Evolutionary conservation across 2,113 vertebrate genomes (phyloP), one percentile per base, ranked within the genome.

Genomic region (Murina feae): DNA sequence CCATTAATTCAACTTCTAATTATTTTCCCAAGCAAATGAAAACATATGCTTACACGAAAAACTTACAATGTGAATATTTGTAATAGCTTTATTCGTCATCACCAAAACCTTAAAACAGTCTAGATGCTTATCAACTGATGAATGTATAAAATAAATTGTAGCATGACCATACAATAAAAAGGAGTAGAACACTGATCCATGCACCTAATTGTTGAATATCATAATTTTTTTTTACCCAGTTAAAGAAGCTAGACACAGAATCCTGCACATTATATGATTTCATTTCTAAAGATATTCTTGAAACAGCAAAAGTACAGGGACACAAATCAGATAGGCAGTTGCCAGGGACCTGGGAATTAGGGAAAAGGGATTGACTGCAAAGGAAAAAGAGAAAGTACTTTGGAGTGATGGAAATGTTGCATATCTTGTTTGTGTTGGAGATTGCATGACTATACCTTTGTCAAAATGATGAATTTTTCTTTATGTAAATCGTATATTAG

Each of bases 1-100:
- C 39, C 21, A 60, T 76, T 1, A 69, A 35, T 82, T 86, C 58
- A 7, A 69, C 30, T 8, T 18, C 49, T 68, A 51, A 39, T 65
- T 76, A 51, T 68, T 81, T 85, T 79, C 16, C 58, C 14, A 68
- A 65, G 21, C 58, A 86, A 89, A 63, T 78, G 25, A 81, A 84
- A 84, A n/a, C 17, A 72, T 30, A 39, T 71, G 23, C 16, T 69
- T 87, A 35, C 42, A 60, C 30, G 63, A 14, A 60, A 60, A 66
- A 30, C 42, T 72, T 79, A 44, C 6, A 25, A 25, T 90, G n/a
- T 37, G 7, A 47, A 65, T 91, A 32, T 78, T 71, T 78, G 7
- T 71, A 51, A 20, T 18, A 78, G 42, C 51, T 95, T 81, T 95
- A 75, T 81, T 95, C 8, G 35, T 90, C n/a, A 66, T 86, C 6